Conservation (phyloP, 2,888 invertebrate genomes). For the Thera obeliscata region DNA sequence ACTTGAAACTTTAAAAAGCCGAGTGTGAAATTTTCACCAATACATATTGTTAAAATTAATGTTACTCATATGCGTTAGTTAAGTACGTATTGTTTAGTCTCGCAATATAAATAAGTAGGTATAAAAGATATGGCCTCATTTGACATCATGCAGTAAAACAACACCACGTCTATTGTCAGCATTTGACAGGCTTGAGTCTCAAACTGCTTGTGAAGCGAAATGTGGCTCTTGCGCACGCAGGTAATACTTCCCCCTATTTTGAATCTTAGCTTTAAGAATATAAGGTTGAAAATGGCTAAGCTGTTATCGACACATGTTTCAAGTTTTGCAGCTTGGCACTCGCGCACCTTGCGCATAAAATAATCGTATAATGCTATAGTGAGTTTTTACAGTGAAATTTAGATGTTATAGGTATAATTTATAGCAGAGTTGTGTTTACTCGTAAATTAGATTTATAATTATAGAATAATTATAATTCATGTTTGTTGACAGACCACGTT, state of each 20-base stretch:
- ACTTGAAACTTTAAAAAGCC: too few relatives aligned
- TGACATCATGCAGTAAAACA: conserved; percentile 58
- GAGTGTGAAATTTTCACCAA: too few relatives aligned
- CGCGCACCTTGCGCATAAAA: conserved; percentile 49
- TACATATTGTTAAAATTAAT: too few relatives aligned
- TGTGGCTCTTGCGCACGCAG: conserved; percentile 47
- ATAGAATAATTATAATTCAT: too few relatives aligned
- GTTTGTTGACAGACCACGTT: too few relatives aligned
- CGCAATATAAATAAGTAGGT: background rate
- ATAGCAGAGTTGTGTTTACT: background rate
- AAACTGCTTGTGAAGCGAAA: conserved; percentile 61
- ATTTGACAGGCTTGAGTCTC: conserved; percentile 33
- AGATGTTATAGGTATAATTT: conserved; percentile 22
- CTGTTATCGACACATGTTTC: conserved; percentile 19
- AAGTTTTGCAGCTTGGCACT: conserved; percentile 34
- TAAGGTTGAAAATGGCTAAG: conserved; percentile 20
- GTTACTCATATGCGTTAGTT: too few relatives aligned
- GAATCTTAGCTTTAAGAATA: background rate
- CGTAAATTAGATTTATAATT: background rate
- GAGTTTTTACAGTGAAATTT: conserved; percentile 32
- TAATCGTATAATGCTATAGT: conserved; percentile 34
- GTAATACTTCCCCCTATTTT: conserved; percentile 23
- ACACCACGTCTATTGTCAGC: conserved; percentile 65
- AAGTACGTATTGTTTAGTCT: background rate
- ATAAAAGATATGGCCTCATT: conserved; percentile 38